phyloP scores from a whole-genome alignment of 2,113 vertebrate genomes.

The Peucedramus taeniatus region DNA sequence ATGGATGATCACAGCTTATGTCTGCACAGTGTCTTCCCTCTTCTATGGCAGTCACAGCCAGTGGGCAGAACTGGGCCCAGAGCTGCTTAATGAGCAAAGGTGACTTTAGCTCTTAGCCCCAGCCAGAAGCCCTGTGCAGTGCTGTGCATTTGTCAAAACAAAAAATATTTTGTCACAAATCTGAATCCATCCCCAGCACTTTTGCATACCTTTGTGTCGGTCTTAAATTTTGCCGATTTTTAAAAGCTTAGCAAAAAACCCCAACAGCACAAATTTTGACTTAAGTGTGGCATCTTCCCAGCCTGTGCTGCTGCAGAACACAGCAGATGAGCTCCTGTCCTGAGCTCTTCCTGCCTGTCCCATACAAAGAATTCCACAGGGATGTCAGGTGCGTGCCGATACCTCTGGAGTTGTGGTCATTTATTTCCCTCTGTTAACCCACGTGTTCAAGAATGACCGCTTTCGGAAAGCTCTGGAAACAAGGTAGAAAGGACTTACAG shows the following conservation, averaged over 20 bases:
- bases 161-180: not conserved
- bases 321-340: not conserved
- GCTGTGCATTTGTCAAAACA: not conserved
- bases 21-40: not conserved
- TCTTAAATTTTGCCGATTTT: not conserved
- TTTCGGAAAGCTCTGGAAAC: constrained; percentile 48
- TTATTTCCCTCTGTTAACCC: not conserved
- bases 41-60: fast-evolving
- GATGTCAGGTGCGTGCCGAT: fast-evolving
- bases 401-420: not conserved
- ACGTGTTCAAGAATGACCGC: not conserved
- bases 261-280: not conserved
- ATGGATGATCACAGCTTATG: not conserved
- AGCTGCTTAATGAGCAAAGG: not conserved
- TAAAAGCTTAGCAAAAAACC: not conserved
- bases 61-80: not conserved
- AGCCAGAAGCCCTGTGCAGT: not conserved
- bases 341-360: not conserved
- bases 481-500: constrained; percentile 93
- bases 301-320: not conserved
- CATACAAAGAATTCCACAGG: not conserved
- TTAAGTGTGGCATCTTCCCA: not conserved
- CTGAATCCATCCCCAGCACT: not conserved
- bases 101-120: not conserved
- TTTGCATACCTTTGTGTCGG: not conserved